phyloP scores from a whole-genome alignment of 2,797 vertebrate genomes.

The Botia kubotai region DNA sequence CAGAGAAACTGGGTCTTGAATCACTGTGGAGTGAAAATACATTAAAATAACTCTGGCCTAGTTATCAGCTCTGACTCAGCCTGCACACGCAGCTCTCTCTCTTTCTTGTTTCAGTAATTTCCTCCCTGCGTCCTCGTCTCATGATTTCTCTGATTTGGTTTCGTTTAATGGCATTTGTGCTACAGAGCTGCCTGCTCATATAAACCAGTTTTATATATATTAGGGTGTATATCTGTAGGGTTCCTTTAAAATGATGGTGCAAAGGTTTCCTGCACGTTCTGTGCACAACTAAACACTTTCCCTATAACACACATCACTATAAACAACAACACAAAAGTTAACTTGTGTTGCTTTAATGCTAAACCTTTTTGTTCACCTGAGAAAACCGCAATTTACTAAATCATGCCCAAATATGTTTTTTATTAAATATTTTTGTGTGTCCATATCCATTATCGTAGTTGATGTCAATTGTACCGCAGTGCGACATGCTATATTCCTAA shows the following conservation, averaged over 20 bases:
- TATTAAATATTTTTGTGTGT: too few relatives aligned
- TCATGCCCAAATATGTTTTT: too few relatives aligned
- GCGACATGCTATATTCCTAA: too few relatives aligned
- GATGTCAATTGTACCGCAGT: too few relatives aligned
- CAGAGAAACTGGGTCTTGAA: slow-evolving; percentile 22
- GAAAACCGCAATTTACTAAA: too few relatives aligned
- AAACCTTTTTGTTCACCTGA: too few relatives aligned
- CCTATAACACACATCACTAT: not conserved
- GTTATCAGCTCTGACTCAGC: slow-evolving; percentile 69
- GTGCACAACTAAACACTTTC: not conserved
- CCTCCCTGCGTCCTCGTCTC: not conserved
- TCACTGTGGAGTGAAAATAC: slow-evolving; percentile 33
- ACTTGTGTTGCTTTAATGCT: too few relatives aligned
- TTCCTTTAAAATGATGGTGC: not conserved
- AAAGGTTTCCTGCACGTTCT: not conserved
- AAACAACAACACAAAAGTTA: too few relatives aligned
- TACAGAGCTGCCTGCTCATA: not conserved
- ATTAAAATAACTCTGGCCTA: slow-evolving; percentile 74
- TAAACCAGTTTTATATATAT: not conserved
- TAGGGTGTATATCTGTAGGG: not conserved
- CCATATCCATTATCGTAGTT: too few relatives aligned
- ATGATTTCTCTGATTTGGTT: not conserved
- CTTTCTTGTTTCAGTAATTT: not conserved
- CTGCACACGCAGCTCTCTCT: slow-evolving; percentile 60
- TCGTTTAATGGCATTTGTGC: not conserved